Conservation (phyloP, 2,888 invertebrate species). For the Hypomecis punctinalis region DNA sequence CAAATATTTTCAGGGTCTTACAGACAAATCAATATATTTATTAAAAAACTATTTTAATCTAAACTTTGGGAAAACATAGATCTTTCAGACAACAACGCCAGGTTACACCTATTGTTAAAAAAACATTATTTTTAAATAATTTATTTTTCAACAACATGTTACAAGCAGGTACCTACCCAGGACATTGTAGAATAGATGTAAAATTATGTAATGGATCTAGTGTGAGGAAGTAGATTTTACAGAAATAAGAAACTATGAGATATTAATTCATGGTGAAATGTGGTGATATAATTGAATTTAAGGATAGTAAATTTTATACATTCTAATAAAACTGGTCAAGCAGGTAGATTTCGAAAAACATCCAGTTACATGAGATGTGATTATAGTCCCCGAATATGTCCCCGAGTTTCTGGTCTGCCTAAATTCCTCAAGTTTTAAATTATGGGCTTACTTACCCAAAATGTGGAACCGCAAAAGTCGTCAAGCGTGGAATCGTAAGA, state of each 20-base stretch:
- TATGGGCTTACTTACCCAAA: conserved; percentile 89
- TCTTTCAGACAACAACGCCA: too few relatives aligned
- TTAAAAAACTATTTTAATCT: too few relatives aligned
- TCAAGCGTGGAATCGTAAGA: conserved; percentile 87
- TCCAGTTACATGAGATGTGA: background rate
- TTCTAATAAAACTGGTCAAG: conserved; percentile 44
- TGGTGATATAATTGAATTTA: background rate
- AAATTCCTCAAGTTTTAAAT: conserved; percentile 4
- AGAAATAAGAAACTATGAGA: background rate
- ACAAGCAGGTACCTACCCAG: too few relatives aligned
- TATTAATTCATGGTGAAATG: background rate
- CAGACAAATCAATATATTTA: too few relatives aligned
- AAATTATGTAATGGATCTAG: background rate
- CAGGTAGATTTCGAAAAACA: conserved; percentile 25
- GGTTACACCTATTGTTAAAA: too few relatives aligned
- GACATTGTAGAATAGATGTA: background rate
- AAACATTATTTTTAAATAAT: too few relatives aligned
- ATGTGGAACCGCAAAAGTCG: conserved; percentile 90
- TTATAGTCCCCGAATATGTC: background rate
- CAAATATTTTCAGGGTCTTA: too few relatives aligned
- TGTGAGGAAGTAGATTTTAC: background rate
- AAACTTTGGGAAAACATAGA: too few relatives aligned
- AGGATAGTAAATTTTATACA: conserved; percentile 10
- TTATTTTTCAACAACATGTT: too few relatives aligned
- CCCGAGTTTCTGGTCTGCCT: background rate